Base-by-base conservation (phyloP, 2,797 vertebrate species). In the Malurus splendens region DNA sequence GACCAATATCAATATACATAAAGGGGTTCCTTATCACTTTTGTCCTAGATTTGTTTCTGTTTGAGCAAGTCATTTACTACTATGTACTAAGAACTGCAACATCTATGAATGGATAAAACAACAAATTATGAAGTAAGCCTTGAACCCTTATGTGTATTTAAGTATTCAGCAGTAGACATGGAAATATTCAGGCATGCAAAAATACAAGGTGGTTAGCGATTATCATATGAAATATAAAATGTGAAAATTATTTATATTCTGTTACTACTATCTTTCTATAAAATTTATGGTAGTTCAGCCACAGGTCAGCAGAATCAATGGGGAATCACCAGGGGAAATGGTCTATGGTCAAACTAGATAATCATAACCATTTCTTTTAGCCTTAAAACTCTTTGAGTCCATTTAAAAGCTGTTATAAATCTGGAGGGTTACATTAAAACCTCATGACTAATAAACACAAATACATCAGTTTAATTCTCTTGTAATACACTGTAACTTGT, bases 391-490 rank as follows among this genome's bases (percentile, higher is more conserved):
- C 74, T 76, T 67, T 74, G 48, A 91, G 55, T 62, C 65, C 45
- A 45, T 90, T 87, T 91, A 78, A 90, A 78, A 86, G 57, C 64
- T 80, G 66, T 86, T 93, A 89, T 90, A 90, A 94, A 92, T 86
- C 68, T 89, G 60, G 48, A 76, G 33, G 64, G 28, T 85, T 86
- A 90, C 57, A 89, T 75, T 87, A 87, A 90, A 91, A 62, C 41
- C 32, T 81, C 60, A 48, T 86, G 79, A 84, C 83, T 87, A 90
- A 90, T 77, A 93, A 65, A 91, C 55, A 96, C 67, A 88, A 93
- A 82, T 57, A 87, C 55, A 90, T 81, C 57, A 4, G 7, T 82
- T 94, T 94, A 89, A 89, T 94, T 86, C 59, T 92, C 71, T 93
- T 95, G 67, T 82, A 90, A 94, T 90, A 82, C 54, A 51, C 17